Percentiles rank a stretch among this genome's conserved stretches.
Conservation (phyloP, 2,113 vertebrate genomes). For the Phocoena sinus region DNA sequence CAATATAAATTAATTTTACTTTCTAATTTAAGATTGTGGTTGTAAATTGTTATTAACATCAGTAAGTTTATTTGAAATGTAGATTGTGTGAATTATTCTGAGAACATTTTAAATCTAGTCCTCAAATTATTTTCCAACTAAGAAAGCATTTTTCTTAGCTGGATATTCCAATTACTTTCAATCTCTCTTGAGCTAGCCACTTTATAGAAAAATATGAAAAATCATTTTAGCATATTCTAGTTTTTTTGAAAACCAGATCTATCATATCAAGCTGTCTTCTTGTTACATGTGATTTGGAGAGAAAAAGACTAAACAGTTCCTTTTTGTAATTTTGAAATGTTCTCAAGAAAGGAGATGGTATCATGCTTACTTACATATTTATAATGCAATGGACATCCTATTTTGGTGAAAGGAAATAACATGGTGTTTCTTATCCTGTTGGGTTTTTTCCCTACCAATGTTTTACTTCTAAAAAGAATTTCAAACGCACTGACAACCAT, state of each 20-base stretch:
- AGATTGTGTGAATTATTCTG: constrained; percentile 51
- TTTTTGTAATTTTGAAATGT: constrained; percentile 3
- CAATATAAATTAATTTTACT: constrained; percentile 48
- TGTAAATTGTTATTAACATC: constrained; percentile 55
- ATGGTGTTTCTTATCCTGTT: not conserved
- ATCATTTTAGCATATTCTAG: constrained; percentile 2
- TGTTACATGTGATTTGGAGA: not conserved
- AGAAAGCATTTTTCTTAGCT: constrained; percentile 45
- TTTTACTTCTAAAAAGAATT: constrained; percentile 39
- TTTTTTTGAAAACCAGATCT: not conserved
- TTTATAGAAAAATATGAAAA: constrained; percentile 8
- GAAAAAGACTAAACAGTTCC: not conserved
- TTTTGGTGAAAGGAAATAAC: constrained; percentile 9
- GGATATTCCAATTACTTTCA: constrained; percentile 5
- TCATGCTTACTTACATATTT: not conserved
- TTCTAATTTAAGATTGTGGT: constrained; percentile 53
- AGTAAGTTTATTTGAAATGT: constrained; percentile 54
- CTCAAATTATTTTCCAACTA: constrained; percentile 53
- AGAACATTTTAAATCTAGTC: constrained; percentile 56
- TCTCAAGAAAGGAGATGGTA: not conserved
- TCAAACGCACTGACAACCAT: not conserved
- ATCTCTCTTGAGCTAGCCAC: not conserved
- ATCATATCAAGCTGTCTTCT: not conserved
- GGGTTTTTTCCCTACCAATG: not conserved
- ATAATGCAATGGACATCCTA: not conserved